Conservation (phyloP, 2,797 vertebrate species). For the Rhinophrynus dorsalis region DNA sequence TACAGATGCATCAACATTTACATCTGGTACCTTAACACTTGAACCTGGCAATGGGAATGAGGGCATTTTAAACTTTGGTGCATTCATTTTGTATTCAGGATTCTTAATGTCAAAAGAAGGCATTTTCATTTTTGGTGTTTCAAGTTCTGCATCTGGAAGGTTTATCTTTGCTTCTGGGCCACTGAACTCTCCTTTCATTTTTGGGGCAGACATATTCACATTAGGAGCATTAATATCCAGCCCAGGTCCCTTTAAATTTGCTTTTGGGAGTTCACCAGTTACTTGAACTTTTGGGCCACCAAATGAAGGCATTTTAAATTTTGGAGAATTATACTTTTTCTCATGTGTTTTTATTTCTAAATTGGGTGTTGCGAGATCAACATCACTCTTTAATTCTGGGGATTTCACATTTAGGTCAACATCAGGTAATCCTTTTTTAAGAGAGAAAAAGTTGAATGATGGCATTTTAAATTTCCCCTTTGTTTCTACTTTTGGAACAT, state of each 20-base stretch:
- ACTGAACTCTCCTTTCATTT: constrained; percentile 17
- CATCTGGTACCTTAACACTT: background rate
- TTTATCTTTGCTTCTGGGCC: constrained; percentile 15
- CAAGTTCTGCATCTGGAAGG: background rate
- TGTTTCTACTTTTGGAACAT: constrained; percentile 15
- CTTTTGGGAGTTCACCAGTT: background rate
- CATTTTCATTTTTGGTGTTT: constrained; percentile 15
- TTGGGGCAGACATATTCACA: constrained; percentile 25
- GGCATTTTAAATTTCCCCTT: constrained; percentile 41
- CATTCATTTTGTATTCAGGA: background rate
- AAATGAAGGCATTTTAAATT: too few species aligned
- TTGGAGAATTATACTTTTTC: too few species aligned
- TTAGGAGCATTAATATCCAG: constrained; percentile 28
- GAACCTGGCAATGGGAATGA: constrained; percentile 3
- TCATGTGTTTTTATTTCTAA: too few species aligned
- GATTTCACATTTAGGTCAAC: constrained; percentile 21
- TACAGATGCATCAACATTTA: constrained; percentile 4
- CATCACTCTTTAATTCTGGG: constrained; percentile 8
- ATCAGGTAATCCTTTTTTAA: constrained; percentile 31
- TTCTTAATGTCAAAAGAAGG: constrained; percentile 17
- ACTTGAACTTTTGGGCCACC: too few species aligned
- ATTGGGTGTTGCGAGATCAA: background rate
- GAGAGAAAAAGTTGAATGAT: constrained; percentile 28
- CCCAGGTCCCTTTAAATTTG: constrained; percentile 8
- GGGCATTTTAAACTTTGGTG: constrained; percentile 1